These are phyloP conservation scores for Glossophaga mutica DNA, from an alignment of 2,797 vertebrate species.

Conservation along the genomic window DNA sequence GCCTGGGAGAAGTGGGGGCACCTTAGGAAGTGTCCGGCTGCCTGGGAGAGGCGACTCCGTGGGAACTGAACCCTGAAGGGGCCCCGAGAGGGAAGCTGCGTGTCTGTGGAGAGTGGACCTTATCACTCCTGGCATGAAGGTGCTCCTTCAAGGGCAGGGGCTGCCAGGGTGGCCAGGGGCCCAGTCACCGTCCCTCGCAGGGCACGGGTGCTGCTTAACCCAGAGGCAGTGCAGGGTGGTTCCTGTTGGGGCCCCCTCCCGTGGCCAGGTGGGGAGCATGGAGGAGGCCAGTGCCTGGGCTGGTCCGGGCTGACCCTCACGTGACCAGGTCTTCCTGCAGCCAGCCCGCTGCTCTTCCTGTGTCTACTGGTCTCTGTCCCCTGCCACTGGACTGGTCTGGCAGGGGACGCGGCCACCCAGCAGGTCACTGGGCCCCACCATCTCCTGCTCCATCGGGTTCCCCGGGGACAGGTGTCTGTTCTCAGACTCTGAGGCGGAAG, in stretches of 20 bases:
- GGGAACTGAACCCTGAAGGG: background rate
- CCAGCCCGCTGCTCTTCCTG: no score
- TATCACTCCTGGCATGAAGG: background rate
- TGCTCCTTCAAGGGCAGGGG: background rate
- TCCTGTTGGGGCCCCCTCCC: background rate
- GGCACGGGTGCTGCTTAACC: background rate
- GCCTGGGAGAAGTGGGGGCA: background rate
- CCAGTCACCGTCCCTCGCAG: background rate
- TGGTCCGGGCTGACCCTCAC: accelerated
- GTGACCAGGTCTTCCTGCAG: background rate
- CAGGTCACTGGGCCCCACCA: background rate
- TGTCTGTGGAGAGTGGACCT: background rate
- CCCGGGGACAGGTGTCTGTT: background rate
- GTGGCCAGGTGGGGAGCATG: no score
- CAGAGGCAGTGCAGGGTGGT: background rate
- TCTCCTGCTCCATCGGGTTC: background rate
- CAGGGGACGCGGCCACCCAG: background rate
- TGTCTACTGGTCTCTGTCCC: no score
- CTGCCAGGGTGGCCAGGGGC: no score
- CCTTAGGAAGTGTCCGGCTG: background rate
- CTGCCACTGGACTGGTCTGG: background rate
- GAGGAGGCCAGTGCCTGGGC: background rate
- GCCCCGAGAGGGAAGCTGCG: background rate
- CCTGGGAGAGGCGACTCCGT: no score
- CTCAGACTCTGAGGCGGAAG: background rate